Evolutionary conservation across 1,140 invertebrate genomes (phyloP), one percentile per base, ranked within the genome.

Genomic region (Lysiphlebus fabarum): DNA sequence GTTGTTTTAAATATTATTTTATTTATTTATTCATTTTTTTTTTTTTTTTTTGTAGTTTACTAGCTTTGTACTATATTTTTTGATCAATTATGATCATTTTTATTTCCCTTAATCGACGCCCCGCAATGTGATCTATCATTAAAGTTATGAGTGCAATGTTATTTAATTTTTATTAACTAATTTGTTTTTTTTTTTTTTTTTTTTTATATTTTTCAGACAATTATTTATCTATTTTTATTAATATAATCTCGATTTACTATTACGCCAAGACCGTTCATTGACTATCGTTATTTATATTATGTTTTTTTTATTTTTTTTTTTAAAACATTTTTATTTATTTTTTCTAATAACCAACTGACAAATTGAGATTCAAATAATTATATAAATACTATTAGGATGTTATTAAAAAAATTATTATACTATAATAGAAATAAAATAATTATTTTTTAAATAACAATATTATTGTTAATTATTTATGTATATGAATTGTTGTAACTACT

Each of bases 11-110:
- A 62, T 55, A 70, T 73, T 70, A 70, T 55, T 67, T 76, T 74
- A 53, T 26, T 44, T 56, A 44, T 42, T 58, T 38, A 34, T 53
- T 26, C 44, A 48, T 41, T 43, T 44, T 50, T 56, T 56, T 49
- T 49, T 62, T 51, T 38, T 57, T 62, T 49, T 50, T 62, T 55
- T 57, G 53, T 53, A 45, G 54, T 50, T 47, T 14, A 56, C 50
- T 44, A 53, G 77, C 59, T 78, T 79, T 79, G 77, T 79, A 79
- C 77, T 79, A 78, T 79, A 65, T 72, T 66, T 69, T 71, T 68
- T 71, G 69, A 68, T 59, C 64, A 54, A 17, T 17, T 17, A 51
- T 54, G 55, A 49, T 48, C 40, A 61, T 67, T 66, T 62, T 67
- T 64, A 59, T 65, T 64, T 70, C 59, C 63, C 61, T 61, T 59